Conservation (phyloP, 2,113 vertebrate genomes). For the Psophia crepitans region DNA sequence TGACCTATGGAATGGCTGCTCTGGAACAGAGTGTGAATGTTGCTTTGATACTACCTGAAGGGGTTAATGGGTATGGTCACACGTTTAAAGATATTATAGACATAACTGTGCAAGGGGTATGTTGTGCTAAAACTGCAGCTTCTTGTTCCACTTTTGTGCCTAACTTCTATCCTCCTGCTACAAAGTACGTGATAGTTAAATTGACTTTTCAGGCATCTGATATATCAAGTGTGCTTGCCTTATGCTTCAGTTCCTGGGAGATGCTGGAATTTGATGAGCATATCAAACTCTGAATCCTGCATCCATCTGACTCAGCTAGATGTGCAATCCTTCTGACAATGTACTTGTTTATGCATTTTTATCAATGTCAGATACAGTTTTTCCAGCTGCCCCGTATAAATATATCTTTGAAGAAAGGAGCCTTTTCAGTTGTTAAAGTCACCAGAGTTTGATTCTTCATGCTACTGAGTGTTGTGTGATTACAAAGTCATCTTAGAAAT, state of each 20-base stretch:
- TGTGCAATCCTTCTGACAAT: not conserved
- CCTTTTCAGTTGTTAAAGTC: not conserved
- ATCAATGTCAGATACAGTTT: not conserved
- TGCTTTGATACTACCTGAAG: not conserved
- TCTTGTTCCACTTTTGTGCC: not conserved
- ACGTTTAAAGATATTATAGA: not conserved
- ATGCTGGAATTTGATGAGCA: rapidly evolving
- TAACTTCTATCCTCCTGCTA: not conserved
- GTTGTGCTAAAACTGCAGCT: not conserved
- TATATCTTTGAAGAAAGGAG: not conserved
- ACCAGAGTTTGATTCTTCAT: not conserved
- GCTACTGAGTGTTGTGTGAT: not conserved
- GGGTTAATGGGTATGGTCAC: not conserved
- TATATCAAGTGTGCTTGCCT: not conserved
- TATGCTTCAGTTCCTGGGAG: not conserved
- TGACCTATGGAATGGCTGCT: not conserved
- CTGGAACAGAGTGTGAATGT: not conserved
- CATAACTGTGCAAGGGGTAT: not conserved
- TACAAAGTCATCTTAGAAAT: not conserved
- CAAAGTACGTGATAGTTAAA: not conserved
- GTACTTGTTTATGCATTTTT: not conserved
- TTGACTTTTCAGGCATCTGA: not conserved
- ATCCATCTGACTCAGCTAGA: not conserved
- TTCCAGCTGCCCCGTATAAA: not conserved
- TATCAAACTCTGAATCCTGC: not conserved